phyloP scores from a whole-genome alignment of 2,113 vertebrate genomes.

The Tonatia bakeri region DNA sequence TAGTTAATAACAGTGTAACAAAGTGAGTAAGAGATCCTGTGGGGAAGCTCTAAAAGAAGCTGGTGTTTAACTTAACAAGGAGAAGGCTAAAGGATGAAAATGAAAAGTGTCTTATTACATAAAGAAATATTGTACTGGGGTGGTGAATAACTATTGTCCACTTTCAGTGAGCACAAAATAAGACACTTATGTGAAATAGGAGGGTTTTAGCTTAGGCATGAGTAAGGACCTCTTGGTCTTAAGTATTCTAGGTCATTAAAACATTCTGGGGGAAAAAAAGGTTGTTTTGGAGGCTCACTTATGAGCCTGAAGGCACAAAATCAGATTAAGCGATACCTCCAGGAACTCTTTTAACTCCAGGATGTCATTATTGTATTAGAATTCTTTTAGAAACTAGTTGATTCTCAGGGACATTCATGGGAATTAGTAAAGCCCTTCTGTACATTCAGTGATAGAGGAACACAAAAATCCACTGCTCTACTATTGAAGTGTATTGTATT shows the following conservation, averaged over 20 bases:
- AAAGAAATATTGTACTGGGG: background rate
- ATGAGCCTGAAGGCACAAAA: background rate
- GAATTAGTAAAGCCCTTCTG: background rate
- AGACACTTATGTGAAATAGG: background rate
- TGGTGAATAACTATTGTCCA: background rate
- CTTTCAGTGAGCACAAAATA: background rate
- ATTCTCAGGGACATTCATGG: background rate
- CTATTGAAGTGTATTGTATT: background rate
- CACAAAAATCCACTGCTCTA: background rate
- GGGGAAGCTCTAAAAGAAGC: background rate
- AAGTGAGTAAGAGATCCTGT: background rate
- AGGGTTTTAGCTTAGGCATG: background rate
- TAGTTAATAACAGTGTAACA: conserved; percentile 20
- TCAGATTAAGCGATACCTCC: background rate
- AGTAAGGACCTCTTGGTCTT: background rate
- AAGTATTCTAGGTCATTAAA: background rate
- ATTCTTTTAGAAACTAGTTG: background rate
- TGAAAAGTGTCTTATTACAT: background rate
- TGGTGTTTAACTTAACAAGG: background rate
- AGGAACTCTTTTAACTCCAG: background rate
- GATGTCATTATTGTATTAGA: background rate
- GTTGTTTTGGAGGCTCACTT: background rate
- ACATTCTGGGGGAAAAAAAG: background rate
- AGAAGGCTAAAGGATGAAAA: background rate
- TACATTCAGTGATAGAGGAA: background rate